phyloP scores from a whole-genome alignment of 2,113 vertebrate species.

The Jaculus jaculus region DNA sequence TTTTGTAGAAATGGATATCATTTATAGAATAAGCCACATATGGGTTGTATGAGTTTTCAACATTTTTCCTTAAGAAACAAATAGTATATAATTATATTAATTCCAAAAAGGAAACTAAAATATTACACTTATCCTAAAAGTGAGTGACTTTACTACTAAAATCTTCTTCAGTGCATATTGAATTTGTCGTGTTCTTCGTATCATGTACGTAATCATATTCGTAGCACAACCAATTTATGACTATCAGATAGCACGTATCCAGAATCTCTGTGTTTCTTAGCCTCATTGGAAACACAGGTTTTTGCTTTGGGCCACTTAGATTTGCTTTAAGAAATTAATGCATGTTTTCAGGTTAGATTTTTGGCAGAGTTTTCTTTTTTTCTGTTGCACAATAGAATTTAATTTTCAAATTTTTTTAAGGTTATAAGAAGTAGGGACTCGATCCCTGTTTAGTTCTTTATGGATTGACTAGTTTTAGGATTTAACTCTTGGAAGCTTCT shows the following conservation, averaged over 20 bases:
- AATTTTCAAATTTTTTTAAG: background rate
- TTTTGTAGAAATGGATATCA: background rate
- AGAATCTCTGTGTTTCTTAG: background rate
- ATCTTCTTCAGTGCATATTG: background rate
- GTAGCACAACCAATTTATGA: background rate
- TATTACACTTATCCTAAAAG: background rate
- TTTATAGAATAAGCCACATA: background rate
- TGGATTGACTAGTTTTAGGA: background rate
- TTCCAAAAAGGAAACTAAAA: background rate
- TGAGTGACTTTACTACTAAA: background rate
- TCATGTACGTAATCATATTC: background rate
- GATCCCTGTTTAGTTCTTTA: background rate
- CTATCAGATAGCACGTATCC: background rate
- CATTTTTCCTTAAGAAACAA: background rate
- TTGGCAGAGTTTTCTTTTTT: constrained; percentile 8
- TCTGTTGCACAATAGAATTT: background rate
- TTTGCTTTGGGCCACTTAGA: background rate
- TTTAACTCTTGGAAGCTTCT: background rate
- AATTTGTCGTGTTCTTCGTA: background rate
- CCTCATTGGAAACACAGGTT: background rate
- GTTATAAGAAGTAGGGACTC: background rate
- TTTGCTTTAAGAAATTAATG: background rate
- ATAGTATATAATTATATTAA: constrained; percentile 42
- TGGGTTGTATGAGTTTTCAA: background rate
- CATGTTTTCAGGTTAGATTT: background rate